A percentile compares a stretch with the other conserved stretches of the same genome.
These are phyloP conservation scores for Caenorhabditis angaria DNA, from an alignment of 2,888 invertebrate species.

Conservation along the genomic window DNA sequence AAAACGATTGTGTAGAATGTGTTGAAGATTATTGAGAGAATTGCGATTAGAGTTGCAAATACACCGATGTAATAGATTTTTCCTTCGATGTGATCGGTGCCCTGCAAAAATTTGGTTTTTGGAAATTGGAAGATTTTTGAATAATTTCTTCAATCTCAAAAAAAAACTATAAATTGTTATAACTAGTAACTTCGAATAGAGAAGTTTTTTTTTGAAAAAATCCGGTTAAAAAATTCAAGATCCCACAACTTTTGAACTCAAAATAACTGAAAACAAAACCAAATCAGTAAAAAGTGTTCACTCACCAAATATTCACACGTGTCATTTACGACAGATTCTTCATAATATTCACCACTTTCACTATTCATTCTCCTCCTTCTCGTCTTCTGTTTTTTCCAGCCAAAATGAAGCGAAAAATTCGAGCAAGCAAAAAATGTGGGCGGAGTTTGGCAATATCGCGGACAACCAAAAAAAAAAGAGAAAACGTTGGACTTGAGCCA, in stretches of 20 bases:
- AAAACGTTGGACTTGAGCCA: slow-evolving; percentile 8
- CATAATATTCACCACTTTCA: neutral
- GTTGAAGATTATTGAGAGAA: slow-evolving; percentile 67
- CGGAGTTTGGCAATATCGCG: slow-evolving; percentile 15
- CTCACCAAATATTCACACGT: slow-evolving; percentile 35
- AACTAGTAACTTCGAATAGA: neutral
- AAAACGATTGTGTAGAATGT: slow-evolving; percentile 69
- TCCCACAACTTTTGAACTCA: neutral
- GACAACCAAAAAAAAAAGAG: neutral
- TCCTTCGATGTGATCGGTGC: slow-evolving; percentile 66
- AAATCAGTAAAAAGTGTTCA: neutral
- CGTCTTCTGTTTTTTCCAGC: too few relatives aligned
- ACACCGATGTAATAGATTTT: slow-evolving; percentile 69
- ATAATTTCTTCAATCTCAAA: neutral
- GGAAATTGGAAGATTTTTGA: too few relatives aligned
- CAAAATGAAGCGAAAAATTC: slow-evolving; percentile 6
- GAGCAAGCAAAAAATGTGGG: slow-evolving; percentile 13
- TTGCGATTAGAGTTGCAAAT: slow-evolving; percentile 64
- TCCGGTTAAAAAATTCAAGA: neutral
- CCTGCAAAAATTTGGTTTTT: slow-evolving; percentile 47
- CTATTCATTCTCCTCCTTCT: slow-evolving; percentile 2
- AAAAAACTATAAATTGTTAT: neutral
- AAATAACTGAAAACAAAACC: neutral
- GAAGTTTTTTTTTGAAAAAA: neutral
- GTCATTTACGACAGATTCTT: slow-evolving; percentile 3